Conservation (phyloP, 2,797 vertebrate genomes). For the Oryzias sinensis region DNA sequence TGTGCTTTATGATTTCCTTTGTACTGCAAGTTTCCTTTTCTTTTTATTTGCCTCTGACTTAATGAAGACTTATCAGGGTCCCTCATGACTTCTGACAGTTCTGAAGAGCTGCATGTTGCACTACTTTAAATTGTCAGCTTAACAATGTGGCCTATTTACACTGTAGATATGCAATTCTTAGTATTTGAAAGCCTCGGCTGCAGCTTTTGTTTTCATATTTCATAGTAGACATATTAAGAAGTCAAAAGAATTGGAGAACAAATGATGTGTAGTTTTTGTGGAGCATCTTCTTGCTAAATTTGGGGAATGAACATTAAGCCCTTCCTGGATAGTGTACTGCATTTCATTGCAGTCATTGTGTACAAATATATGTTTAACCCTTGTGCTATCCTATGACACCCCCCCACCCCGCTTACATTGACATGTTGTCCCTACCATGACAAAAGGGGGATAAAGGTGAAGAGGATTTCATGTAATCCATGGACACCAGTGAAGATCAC, state of each 20-base stretch:
- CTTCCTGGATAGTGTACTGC: constrained; percentile 9
- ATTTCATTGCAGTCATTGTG: constrained; percentile 1
- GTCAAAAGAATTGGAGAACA: constrained; percentile 27
- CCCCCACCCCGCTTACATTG: too few relatives aligned
- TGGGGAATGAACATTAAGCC: constrained; percentile 15
- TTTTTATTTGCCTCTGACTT: constrained; percentile 31
- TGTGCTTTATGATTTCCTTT: constrained; percentile 31
- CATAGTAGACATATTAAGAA: constrained; percentile 38
- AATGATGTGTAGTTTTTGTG: constrained; percentile 26
- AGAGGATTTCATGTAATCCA: too few relatives aligned
- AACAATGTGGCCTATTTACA: constrained; percentile 28
- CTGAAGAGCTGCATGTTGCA: constrained; percentile 27
- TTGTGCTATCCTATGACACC: too few relatives aligned
- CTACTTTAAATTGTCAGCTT: constrained; percentile 49
- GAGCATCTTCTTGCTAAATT: constrained; percentile 32
- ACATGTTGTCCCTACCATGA: too few relatives aligned
- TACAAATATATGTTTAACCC: too few relatives aligned
- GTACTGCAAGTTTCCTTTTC: constrained; percentile 9
- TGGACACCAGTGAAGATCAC: too few relatives aligned
- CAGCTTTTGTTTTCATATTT: constrained; percentile 22
- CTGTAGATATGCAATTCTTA: constrained; percentile 28
- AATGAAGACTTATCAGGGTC: constrained; percentile 32
- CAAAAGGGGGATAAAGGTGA: too few relatives aligned
- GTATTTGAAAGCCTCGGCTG: constrained; percentile 43
- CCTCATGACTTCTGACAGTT: constrained; percentile 37